A percentile compares a stretch with the other conserved stretches of the same genome.
Evolutionary conservation across 2,113 vertebrate species (phyloP).

Genomic region (Sphaerodactylus townsendi): DNA sequence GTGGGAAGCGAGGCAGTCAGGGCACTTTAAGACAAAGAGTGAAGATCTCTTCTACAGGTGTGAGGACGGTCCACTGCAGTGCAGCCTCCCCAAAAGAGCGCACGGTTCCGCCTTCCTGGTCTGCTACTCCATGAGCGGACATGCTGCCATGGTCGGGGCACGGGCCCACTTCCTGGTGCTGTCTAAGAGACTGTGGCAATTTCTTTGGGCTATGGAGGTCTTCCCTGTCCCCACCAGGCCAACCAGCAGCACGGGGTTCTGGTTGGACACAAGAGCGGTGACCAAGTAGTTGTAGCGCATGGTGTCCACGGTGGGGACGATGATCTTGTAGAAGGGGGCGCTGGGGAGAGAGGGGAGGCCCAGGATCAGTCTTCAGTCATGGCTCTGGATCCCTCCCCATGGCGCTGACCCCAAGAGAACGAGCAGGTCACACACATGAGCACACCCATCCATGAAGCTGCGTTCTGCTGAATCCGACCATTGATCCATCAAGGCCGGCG

Average conservation of each 20-base stretch:
- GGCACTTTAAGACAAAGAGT: neutral
- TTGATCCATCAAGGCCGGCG: too few species aligned
- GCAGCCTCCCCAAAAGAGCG: too few species aligned
- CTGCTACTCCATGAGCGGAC: slow-evolving; percentile 86
- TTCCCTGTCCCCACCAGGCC: slow-evolving; percentile 88
- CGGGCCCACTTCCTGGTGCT: slow-evolving; percentile 76
- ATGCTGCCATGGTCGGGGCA: slow-evolving; percentile 87
- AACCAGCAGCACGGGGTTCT: slow-evolving; percentile 82
- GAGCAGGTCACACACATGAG: too few species aligned
- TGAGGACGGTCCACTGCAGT: neutral
- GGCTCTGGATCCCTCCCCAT: neutral
- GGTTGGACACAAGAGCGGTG: slow-evolving; percentile 76
- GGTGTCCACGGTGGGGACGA: slow-evolving; percentile 88
- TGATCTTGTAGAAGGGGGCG: slow-evolving; percentile 86
- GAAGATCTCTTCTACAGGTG: neutral
- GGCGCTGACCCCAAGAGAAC: neutral
- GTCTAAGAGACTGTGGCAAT: slow-evolving; percentile 81
- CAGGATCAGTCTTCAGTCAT: fast-evolving
- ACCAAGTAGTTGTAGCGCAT: slow-evolving; percentile 86
- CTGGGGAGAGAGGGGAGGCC: slow-evolving; percentile 53
- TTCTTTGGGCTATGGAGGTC: slow-evolving; percentile 84
- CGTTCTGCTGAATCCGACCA: too few species aligned
- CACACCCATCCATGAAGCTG: too few species aligned
- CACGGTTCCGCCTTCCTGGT: neutral
- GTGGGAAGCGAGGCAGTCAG: too few species aligned